A percentile compares a stretch with the other conserved stretches of the same genome.
These are phyloP conservation scores for Drosophila setosimentum DNA, from an alignment of 2,888 invertebrate genomes.

Conservation along the genomic window DNA sequence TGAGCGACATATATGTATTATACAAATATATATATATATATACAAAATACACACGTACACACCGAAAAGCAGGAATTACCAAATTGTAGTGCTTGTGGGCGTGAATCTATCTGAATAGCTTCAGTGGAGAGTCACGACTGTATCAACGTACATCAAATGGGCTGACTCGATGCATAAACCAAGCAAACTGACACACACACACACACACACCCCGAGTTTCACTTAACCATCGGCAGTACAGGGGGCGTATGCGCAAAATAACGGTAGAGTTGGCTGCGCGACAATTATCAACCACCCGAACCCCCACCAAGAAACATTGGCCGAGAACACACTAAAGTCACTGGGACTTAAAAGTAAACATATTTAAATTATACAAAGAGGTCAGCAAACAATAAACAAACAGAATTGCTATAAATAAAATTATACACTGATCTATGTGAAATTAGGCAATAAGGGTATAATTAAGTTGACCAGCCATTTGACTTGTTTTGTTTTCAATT, in stretches of 20 bases:
- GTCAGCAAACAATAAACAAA: not conserved
- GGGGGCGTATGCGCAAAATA: constrained; percentile 38
- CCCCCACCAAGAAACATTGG: not conserved
- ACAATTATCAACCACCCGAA: not conserved
- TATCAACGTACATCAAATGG: constrained; percentile 38
- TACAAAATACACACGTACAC: constrained; percentile 1
- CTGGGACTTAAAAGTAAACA: not conserved
- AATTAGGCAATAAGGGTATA: not conserved
- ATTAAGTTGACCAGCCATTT: not conserved
- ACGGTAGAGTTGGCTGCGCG: not conserved
- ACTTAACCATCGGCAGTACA: constrained; percentile 5
- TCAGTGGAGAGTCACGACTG: constrained; percentile 8
- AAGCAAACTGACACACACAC: not conserved
- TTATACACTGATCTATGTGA: not conserved
- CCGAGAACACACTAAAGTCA: not conserved
- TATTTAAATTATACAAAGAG: not conserved
- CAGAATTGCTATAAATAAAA: not conserved
- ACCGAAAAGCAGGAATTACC: not conserved
- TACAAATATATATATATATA: not conserved
- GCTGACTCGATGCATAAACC: constrained; percentile 36
- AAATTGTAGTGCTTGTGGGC: constrained; percentile 21
- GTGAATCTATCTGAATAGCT: constrained; percentile 13
- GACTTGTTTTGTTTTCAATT: not conserved
- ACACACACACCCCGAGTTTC: not conserved
- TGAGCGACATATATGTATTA: constrained; percentile 17